Evolutionary conservation across 2,888 invertebrate genomes (phyloP).

Genomic region (Mythimna ferrago): DNA sequence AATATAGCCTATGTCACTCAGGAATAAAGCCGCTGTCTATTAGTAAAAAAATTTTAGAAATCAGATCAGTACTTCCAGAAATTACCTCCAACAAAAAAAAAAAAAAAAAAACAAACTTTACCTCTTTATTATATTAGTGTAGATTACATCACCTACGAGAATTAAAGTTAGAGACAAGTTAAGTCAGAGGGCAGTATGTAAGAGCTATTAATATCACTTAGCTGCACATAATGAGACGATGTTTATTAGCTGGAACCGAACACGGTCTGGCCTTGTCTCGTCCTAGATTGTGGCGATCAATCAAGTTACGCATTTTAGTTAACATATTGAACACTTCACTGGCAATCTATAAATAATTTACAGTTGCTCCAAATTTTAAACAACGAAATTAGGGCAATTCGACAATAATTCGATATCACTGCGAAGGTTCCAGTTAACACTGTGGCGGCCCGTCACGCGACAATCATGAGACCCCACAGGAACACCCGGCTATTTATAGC

Average conservation of each 20-base stretch:
- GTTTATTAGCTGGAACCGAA: constrained; percentile 78
- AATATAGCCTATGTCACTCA: too few relatives aligned
- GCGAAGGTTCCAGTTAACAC: constrained; percentile 63
- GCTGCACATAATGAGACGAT: constrained; percentile 77
- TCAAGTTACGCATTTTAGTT: constrained; percentile 71
- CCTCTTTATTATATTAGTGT: too few relatives aligned
- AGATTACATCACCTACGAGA: neutral
- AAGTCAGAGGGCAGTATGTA: constrained; percentile 68
- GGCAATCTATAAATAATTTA: constrained; percentile 72
- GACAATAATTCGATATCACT: constrained; percentile 67
- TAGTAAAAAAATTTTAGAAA: too few relatives aligned
- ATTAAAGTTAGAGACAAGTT: constrained; percentile 11
- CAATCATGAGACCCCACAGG: constrained; percentile 24
- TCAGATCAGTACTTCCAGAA: too few relatives aligned
- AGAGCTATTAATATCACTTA: constrained; percentile 75
- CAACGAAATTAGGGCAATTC: constrained; percentile 72
- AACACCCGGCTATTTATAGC: constrained; percentile 24
- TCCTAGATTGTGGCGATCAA: constrained; percentile 78
- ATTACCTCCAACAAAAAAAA: too few relatives aligned
- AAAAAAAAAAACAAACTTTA: too few relatives aligned
- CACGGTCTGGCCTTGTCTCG: constrained; percentile 82
- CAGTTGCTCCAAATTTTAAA: constrained; percentile 71
- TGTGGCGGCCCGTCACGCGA: constrained; percentile 1
- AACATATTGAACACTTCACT: constrained; percentile 67
- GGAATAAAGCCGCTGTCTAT: too few relatives aligned